Evolutionary conservation across 2,797 vertebrate species (phyloP).

Genomic region (Leucoraja ocellata): DNA sequence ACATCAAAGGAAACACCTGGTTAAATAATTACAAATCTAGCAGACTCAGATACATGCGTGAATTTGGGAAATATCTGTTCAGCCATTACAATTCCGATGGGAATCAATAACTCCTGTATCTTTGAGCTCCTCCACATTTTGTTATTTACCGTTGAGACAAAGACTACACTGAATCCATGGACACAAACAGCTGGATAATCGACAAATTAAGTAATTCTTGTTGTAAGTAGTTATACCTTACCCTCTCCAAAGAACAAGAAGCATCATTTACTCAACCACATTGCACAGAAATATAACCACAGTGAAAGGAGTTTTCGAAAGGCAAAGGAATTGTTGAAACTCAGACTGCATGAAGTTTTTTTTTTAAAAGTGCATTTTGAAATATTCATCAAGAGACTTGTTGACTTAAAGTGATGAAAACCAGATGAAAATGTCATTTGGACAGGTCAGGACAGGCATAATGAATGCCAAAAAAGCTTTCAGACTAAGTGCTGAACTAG

Average conservation of each 20-base stretch:
- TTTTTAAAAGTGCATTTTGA: background rate
- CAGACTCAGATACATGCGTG: background rate
- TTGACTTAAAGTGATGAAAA: slow-evolving; percentile 37
- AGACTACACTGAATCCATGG: background rate
- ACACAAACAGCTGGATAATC: background rate
- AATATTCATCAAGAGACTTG: slow-evolving; percentile 32
- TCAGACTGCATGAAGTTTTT: background rate
- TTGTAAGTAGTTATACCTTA: background rate
- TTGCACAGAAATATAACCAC: background rate
- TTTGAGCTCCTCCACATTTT: background rate
- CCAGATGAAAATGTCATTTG: slow-evolving; percentile 68
- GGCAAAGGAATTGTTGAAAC: slow-evolving; percentile 1
- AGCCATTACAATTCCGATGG: background rate
- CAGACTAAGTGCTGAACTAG: slow-evolving; percentile 71
- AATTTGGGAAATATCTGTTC: background rate
- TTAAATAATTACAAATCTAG: background rate
- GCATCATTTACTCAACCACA: background rate
- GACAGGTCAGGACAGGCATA: slow-evolving; percentile 65
- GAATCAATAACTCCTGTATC: background rate
- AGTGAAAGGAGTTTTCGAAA: background rate
- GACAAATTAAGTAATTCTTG: background rate
- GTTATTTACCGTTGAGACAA: background rate
- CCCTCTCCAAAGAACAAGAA: background rate
- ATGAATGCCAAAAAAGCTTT: slow-evolving; percentile 75
- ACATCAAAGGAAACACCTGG: no score